Evolutionary conservation across 2,888 invertebrate species (phyloP), one percentile per base, ranked within the genome.

Genomic region (Phoenoteleia sp.): DNA sequence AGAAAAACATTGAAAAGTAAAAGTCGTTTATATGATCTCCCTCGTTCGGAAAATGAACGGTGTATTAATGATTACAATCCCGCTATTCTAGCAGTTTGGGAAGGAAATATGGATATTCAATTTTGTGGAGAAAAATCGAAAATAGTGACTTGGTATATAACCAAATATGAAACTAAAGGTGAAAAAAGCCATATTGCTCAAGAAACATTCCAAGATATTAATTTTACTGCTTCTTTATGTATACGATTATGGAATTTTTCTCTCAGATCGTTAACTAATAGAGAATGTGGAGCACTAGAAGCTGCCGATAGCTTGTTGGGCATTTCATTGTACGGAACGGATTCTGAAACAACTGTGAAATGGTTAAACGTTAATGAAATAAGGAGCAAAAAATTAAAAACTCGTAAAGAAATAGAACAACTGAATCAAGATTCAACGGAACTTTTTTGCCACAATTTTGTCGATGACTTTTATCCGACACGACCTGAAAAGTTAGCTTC

Each of bases 141-240:
- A 33, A 72, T 86, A 15, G 74, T 92, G 19, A 88, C 86, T 52
- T 87, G 84, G 64, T 91, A 91, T 45, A 45, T 89, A 5, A 91
- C 89, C 4, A 92, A 91, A 76, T 91, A 92, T 81, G 87, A 83
- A 15, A 88, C 90, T 0, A 92, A 92, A 87, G 62, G 81, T n/a
- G 91, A 91, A 87, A 91, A 90, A 75, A 86, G 79, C 71, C 75
- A 88, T 64, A 36, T 58, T 5, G 64, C 54, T 7, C 25, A 49
- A 36, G 87, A 89, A 27, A 71, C 72, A 5, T 91, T 91, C 69
- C 69, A 89, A 15, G 79, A 88, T 21, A 88, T 92, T 9, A 11
- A 33, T 25, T 89, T 88, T 25, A 91, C 88, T 25, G 91, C 91
- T 86, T 60, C 88, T 21, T 56, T 92, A 4, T 42, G 67, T 54